phyloP scores from a whole-genome alignment of 2,888 invertebrate species.

The Parthenolecanium corni region DNA sequence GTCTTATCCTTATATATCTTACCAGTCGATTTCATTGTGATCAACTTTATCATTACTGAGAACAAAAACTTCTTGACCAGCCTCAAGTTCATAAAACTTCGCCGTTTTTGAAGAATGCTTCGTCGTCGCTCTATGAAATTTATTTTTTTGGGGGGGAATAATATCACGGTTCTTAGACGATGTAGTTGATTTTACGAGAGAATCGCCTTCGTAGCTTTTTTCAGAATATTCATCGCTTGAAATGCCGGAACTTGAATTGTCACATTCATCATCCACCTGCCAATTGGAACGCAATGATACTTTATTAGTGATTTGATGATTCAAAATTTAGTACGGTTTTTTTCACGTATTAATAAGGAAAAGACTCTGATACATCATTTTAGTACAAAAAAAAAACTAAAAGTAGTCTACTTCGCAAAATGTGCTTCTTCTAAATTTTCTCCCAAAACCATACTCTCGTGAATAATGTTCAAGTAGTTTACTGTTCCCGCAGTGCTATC shows the following conservation, averaged over 20 bases:
- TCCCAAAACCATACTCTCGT: too few species aligned
- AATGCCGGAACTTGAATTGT: conserved; percentile 37
- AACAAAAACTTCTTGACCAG: conserved; percentile 48
- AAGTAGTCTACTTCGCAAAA: too few species aligned
- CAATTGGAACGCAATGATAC: conserved; percentile 37
- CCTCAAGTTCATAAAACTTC: conserved; percentile 50
- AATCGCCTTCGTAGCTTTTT: conserved; percentile 66
- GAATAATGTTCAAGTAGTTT: too few species aligned
- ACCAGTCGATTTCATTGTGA: conserved; percentile 1
- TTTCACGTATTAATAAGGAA: too few species aligned
- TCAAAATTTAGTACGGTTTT: conserved; percentile 15
- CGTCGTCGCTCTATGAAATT: conserved; percentile 32
- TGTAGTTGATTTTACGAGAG: conserved; percentile 52
- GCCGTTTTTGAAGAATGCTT: conserved; percentile 37
- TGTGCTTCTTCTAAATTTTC: too few species aligned
- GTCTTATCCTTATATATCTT: too few species aligned
- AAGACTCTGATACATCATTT: too few species aligned
- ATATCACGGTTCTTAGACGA: conserved; percentile 55
- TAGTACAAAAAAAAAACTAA: too few species aligned
- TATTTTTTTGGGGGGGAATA: conserved; percentile 34
- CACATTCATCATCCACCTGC: conserved; percentile 38
- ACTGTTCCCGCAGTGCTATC: too few species aligned
- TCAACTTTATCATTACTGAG: conserved; percentile 15
- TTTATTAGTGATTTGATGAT: conserved; percentile 34
- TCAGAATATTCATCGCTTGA: conserved; percentile 36